phyloP scores from a whole-genome alignment of 2,113 vertebrate species.

The Microcebus jonahi region DNA sequence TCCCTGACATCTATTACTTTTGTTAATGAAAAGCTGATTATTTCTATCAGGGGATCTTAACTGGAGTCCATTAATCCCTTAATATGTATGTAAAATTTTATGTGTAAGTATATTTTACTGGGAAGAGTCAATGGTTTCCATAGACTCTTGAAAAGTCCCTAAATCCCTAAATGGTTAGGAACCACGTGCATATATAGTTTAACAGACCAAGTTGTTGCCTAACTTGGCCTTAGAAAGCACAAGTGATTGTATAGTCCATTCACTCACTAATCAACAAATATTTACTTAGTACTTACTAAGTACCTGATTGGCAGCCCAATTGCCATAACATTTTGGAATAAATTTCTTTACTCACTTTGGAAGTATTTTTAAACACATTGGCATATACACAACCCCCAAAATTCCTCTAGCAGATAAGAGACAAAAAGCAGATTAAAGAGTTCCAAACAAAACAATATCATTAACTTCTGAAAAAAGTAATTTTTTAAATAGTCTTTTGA shows the following conservation, averaged over 20 bases:
- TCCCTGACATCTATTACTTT: not conserved
- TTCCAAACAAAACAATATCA: constrained; percentile 34
- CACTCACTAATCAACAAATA: constrained; percentile 8
- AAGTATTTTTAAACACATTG: not conserved
- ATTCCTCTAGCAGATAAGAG: not conserved
- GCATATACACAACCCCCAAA: not conserved
- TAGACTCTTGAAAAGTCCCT: not conserved
- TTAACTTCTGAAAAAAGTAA: constrained; percentile 25
- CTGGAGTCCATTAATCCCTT: not conserved
- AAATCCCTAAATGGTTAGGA: not conserved
- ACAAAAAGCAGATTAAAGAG: constrained; percentile 9
- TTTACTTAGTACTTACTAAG: constrained; percentile 12
- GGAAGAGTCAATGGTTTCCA: not conserved
- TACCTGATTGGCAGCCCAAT: constrained; percentile 31
- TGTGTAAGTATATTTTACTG: not conserved
- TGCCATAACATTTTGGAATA: constrained; percentile 17
- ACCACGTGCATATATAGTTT: not conserved
- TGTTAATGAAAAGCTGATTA: not conserved
- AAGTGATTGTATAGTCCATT: not conserved
- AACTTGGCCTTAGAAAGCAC: constrained; percentile 5
- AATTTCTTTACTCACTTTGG: constrained; percentile 18
- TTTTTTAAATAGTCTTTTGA: not conserved
- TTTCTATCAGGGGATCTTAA: not conserved
- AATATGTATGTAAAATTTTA: not conserved
- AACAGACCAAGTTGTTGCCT: not conserved